Percentiles rank a stretch among this genome's conserved stretches.
These are phyloP conservation scores for Saccopteryx bilineata DNA, from an alignment of 2,113 vertebrate species.

Conservation along the genomic window DNA sequence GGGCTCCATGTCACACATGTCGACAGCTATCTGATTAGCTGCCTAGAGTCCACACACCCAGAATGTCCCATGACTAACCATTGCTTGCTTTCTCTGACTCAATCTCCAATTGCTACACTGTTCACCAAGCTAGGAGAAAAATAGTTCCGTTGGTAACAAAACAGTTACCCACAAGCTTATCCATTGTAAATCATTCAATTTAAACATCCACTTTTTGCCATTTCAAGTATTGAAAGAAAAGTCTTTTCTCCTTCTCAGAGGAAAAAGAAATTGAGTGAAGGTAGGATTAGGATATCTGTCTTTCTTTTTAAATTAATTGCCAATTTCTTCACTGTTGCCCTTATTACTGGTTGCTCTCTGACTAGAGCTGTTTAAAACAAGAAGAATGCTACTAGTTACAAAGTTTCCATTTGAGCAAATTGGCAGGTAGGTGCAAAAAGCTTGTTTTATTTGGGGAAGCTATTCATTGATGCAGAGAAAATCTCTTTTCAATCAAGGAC, in stretches of 20 bases:
- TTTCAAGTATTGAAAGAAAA: slow-evolving; percentile 33
- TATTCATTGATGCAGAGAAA: slow-evolving; percentile 24
- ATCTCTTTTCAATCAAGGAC: slow-evolving; percentile 22
- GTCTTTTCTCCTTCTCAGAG: slow-evolving; percentile 8
- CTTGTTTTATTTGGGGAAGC: not conserved
- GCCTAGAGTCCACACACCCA: not conserved
- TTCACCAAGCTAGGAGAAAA: not conserved
- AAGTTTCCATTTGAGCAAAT: slow-evolving; percentile 37
- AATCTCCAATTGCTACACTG: not conserved
- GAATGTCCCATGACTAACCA: not conserved
- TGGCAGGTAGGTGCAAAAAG: not conserved
- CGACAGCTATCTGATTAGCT: not conserved
- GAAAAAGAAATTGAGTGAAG: not conserved
- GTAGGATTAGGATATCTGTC: not conserved
- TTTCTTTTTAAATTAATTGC: slow-evolving; percentile 36
- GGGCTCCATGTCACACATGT: not conserved
- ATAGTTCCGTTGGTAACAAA: not conserved
- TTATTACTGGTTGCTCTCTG: not conserved
- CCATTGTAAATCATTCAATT: not conserved
- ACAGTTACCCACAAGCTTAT: not conserved
- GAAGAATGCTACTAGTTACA: not conserved
- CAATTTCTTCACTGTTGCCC: not conserved
- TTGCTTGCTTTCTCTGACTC: not conserved
- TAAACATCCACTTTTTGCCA: not conserved
- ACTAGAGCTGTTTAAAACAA: not conserved